Base-by-base conservation (phyloP, 2,797 vertebrate genomes). In the Lemur catta region DNA sequence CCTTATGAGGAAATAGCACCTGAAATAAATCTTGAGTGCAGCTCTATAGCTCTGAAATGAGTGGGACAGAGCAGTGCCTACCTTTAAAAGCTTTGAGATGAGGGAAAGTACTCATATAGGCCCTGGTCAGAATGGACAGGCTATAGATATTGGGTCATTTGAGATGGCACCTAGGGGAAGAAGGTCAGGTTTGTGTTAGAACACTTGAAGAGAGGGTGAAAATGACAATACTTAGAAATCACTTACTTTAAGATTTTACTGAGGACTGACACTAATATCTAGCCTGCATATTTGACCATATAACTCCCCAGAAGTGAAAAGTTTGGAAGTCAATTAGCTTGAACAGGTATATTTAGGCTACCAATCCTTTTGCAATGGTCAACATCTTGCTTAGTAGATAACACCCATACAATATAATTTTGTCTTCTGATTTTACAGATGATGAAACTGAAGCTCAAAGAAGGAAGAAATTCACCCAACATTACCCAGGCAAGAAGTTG, bases 301-400 rank as follows among this genome's bases (percentile, higher is more conserved):
- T 59, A 57, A 65, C 72, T 93, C 22, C 30, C 2, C 28, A 59
- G 38, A 96, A 89, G 18, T 35, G 15, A 33, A 92, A 88, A 75
- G 22, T 33, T 88, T 92, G 13, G 26, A 86, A 89, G 12, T 28
- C 88, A 93, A 82, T 82, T 93, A 80, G 28, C 10, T 86, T 89
- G 30, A 91, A 97, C 63, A 71, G 18, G 13, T 69, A 20, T 69
- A 91, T 82, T 93, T 92, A 91, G 14, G 35, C 52, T 85, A 38
- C 13, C 4, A 43, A 65, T 79, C 0, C 4, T 84, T 89, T 97
- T 93, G 28, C 11, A 93, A 63, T 82, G 26, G 52, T 30, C 35
- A 80, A 52, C 35, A 84, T 35, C 10, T n/a, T 94, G 8, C n/a
- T 85, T 79, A 59, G n/a, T 85, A 95, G 94, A 69, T 82, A 24